Conservation (phyloP, 2,888 invertebrate genomes). For the Acleris laterana region DNA sequence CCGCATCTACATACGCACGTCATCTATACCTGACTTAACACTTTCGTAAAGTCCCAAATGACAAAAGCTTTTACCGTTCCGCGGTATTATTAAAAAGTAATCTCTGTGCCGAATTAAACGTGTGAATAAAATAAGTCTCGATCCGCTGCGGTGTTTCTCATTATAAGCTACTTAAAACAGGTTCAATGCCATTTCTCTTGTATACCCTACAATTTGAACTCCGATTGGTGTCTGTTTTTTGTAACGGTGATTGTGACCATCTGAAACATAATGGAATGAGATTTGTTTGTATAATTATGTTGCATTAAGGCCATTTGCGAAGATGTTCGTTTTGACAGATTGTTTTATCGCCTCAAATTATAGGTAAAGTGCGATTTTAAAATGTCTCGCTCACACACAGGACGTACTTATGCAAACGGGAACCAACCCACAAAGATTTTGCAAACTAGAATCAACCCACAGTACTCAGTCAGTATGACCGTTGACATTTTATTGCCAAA, state of each 20-base stretch:
- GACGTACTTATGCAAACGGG: no score
- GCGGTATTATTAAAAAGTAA: slow-evolving; percentile 29
- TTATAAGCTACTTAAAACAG: not conserved
- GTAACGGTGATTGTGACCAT: not conserved
- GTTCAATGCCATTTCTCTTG: not conserved
- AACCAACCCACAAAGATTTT: no score
- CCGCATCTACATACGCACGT: not conserved
- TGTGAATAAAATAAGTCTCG: slow-evolving; percentile 11
- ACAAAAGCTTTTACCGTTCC: slow-evolving; percentile 22
- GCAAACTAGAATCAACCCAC: no score
- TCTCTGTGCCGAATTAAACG: slow-evolving; percentile 25
- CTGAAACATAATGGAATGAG: not conserved
- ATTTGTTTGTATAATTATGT: slow-evolving; percentile 18
- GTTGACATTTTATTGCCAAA: no score
- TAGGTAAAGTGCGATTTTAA: no score
- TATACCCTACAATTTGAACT: no score
- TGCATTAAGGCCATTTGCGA: slow-evolving; percentile 13
- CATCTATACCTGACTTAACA: not conserved
- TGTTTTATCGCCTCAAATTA: no score
- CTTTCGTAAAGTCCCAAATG: slow-evolving; percentile 15
- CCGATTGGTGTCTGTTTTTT: no score
- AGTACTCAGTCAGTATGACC: no score
- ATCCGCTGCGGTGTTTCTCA: slow-evolving; percentile 8
- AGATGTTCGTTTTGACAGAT: no score
- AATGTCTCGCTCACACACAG: no score